These are phyloP conservation scores for Protobothrops mucrosquamatus DNA, from an alignment of 2,113 vertebrate genomes.

Conservation along the genomic window DNA sequence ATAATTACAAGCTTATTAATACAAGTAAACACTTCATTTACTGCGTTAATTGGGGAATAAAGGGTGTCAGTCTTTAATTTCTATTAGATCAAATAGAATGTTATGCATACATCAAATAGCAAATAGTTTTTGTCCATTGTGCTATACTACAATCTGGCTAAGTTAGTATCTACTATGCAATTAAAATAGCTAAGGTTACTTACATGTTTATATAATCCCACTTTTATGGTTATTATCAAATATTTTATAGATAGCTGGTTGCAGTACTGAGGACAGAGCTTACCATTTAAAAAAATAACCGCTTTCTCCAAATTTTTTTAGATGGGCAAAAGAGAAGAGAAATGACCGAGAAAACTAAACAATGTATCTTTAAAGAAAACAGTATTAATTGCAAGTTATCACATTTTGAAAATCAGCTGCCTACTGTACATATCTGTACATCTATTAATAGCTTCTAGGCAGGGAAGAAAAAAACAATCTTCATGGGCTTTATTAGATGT, in stretches of 20 bases:
- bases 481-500: neutral
- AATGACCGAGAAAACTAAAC: slow-evolving; percentile 4
- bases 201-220: slow-evolving; percentile 40
- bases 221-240: slow-evolving; percentile 33
- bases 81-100: neutral
- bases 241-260: slow-evolving; percentile 34
- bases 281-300: slow-evolving; percentile 27
- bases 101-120: neutral
- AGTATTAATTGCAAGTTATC: slow-evolving; percentile 13
- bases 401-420: slow-evolving; percentile 17
- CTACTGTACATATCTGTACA: neutral
- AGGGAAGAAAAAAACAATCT: neutral
- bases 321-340: slow-evolving; percentile 19
- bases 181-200: slow-evolving; percentile 48
- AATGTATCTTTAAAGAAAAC: slow-evolving; percentile 3
- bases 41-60: neutral
- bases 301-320: slow-evolving; percentile 16
- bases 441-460: neutral
- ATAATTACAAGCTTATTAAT: neutral
- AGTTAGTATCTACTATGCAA: neutral
- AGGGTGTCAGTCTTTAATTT: neutral
- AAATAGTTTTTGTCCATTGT: neutral
- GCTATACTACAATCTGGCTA: neutral
- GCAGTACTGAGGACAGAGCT: slow-evolving; percentile 8
- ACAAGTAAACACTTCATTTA: neutral